Base-by-base conservation (phyloP, 2,888 invertebrate species). In the Phengaris arion region DNA sequence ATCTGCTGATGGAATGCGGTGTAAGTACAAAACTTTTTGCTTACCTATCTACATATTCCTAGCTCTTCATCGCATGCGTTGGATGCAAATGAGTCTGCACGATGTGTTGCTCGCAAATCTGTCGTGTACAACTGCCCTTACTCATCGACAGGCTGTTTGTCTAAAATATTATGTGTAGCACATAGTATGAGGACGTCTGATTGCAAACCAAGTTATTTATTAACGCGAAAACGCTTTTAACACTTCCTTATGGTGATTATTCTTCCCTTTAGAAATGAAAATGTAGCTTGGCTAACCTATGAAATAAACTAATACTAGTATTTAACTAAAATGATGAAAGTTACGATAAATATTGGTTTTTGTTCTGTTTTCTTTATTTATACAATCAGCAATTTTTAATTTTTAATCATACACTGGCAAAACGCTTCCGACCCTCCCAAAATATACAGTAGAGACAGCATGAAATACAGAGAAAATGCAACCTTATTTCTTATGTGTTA, bases 1-100 rank as follows among this genome's bases (percentile, higher is more conserved):
- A 35, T 35, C 35, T 35, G 2, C 35, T 35, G 35, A 35, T 35
- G 35, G 3, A 35, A 35, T 2, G 35, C 35, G 35, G 35, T 35
- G 35, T 35, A 35, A 48, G 48, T 48, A 6, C 7, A 48, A 48
- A 52, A 52, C 8, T 52, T 9, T 7, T 9, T 12, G 52, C 52
- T 52, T 12, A 10, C 9, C 8, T 52, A 52, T 12, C 52, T 35
- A 52, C 64, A 35, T 13, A 46, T 81, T 80, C 45, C n/a, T 76
- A 80, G 48, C 74, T 81, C 83, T 82, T 69, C 77, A 46, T 75
- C 54, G 75, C 74, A 54, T 79, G 82, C 85, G 87, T 87, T 88
- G 86, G 89, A 90, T 92, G 90, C 87, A 90, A 90, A 91, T 89
- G 79, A 77, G 79, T 79, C 81, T 85, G 85, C 86, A 86, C 83